Percentiles rank a stretch among this genome's conserved stretches.
These are phyloP conservation scores for Terrapene triunguis DNA, from an alignment of 2,113 vertebrate genomes.

Conservation along the genomic window DNA sequence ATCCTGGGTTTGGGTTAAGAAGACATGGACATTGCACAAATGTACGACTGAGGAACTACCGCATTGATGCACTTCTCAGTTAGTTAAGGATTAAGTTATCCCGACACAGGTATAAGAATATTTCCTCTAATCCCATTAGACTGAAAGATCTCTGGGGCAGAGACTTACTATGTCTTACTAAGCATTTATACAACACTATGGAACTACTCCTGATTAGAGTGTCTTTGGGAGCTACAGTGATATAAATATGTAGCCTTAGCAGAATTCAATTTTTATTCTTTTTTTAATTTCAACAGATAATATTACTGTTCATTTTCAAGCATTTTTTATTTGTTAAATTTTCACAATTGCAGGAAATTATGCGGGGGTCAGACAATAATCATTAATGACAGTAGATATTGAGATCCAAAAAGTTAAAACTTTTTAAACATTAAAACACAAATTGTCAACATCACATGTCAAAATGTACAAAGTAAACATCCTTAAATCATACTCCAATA, in stretches of 20 bases:
- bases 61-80: rapidly evolving
- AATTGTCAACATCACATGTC: background rate
- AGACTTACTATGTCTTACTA: background rate
- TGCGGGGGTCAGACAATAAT: background rate
- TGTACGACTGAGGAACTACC: background rate
- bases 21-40: background rate
- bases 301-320: background rate
- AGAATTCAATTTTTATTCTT: background rate
- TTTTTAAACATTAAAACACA: background rate
- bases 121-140: background rate
- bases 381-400: background rate
- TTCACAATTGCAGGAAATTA: background rate
- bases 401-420: background rate
- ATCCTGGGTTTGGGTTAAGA: background rate
- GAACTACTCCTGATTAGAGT: background rate
- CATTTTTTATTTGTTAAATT: background rate
- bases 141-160: background rate
- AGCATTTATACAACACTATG: background rate
- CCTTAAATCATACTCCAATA: background rate
- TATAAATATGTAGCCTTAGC: background rate
- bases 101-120: background rate
- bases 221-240: background rate
- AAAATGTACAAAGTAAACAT: background rate
- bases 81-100: background rate
- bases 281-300: background rate